phyloP scores from a whole-genome alignment of 2,797 vertebrate genomes.

The Trematomus bernacchii region DNA sequence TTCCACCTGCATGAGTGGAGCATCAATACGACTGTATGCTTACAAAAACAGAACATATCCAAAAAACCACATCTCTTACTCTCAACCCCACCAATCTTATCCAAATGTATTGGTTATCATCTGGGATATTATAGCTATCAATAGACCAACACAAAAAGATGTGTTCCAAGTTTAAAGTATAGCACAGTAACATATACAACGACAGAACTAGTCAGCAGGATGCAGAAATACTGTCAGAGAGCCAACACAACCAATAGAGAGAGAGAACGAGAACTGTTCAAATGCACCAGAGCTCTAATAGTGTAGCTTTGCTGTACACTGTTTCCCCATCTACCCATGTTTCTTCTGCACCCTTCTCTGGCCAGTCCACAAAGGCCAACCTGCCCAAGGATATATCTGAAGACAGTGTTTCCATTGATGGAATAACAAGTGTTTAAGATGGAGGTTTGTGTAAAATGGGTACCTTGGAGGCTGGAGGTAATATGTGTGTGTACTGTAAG shows the following conservation, averaged over 20 bases:
- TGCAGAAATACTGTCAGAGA: too few relatives aligned
- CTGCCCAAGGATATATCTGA: too few relatives aligned
- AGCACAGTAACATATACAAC: not conserved
- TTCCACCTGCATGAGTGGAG: not conserved
- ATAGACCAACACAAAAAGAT: not conserved
- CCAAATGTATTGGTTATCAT: not conserved
- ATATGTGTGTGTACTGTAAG: not conserved
- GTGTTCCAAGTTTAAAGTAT: not conserved
- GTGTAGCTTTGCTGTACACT: not conserved
- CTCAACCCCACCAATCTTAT: not conserved
- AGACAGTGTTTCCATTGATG: too few relatives aligned
- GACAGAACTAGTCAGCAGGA: not conserved
- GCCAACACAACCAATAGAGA: not conserved
- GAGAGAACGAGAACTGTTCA: not conserved
- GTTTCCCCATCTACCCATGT: not conserved
- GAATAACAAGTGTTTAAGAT: slow-evolving; percentile 37
- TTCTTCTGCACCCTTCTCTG: not conserved
- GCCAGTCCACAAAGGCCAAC: too few relatives aligned
- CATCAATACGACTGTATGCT: not conserved
- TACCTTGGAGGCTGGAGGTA: slow-evolving; percentile 2
- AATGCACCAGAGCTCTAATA: not conserved
- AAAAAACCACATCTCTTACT: not conserved
- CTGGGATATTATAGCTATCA: not conserved
- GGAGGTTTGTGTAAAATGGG: slow-evolving; percentile 34
- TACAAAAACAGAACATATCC: not conserved